Evolutionary conservation across 2,797 vertebrate genomes (phyloP), one percentile per base, ranked within the genome.

Genomic region (Scleropages formosus): DNA sequence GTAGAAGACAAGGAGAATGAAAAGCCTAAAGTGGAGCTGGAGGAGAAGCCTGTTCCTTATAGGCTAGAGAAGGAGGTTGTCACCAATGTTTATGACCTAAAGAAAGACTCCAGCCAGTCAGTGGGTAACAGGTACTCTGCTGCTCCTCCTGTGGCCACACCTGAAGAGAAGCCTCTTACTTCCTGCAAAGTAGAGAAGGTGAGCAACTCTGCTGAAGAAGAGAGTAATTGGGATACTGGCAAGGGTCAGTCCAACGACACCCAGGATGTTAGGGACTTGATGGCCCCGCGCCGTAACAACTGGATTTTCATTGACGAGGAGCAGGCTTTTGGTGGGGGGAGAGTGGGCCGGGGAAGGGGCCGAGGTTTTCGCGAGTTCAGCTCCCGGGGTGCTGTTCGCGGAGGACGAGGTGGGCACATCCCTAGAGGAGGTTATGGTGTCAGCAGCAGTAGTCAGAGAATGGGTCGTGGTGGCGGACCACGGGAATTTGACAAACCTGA

Each of bases 241-340:
- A 94, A 94, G 73, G 79, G 84, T 1, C 88, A 92, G 53, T 8
- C 84, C 6, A 88, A 90, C 77, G 95, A 98, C 0, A 75, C 80
- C 0, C 80, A 78, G 0, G 94, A 96, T 51, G 84, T 79, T 1
- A 75, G 83, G 0, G 94, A 96, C n/a, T 76, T 89, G 0, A 92
- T 95, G 18, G 90, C 90, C 0, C 93, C 94, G 0, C 94, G 95
- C 68, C 93, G 96, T 71, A 98, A 94, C 82, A 98, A 98, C 87
- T 99, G 98, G 98, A 98, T 98, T 79, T 99, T 99, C 70, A 97
- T 98, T 0, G 96, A 99, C 4, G 98, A 99, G 85, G 97, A 99
- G 4, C 98, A 98, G 78, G 97, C 96, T 4, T 99, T 99, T 0
- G 95, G 95, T 18, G 92, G 93, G 3, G 84, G 86, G 53, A 89